Conservation (phyloP, 2,113 vertebrate genomes). For the Archilochus colubris region DNA sequence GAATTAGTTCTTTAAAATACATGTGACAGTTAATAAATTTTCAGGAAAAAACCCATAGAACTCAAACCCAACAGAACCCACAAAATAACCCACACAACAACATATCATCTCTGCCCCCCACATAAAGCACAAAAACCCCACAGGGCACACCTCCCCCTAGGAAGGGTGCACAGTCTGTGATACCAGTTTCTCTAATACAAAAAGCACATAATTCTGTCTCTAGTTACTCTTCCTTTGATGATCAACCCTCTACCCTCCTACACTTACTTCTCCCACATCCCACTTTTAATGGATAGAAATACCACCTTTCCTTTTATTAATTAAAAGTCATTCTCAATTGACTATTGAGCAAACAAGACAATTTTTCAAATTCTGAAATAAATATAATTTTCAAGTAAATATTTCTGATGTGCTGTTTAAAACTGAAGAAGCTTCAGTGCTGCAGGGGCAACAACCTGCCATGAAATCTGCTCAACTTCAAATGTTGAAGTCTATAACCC, state of each 20-base stretch:
- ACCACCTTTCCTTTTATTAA: neutral
- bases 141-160: neutral
- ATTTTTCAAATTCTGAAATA: neutral
- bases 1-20: neutral
- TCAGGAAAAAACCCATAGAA: neutral
- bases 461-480: neutral
- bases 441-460: neutral
- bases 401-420: neutral
- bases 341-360: neutral
- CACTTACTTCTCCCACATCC: neutral
- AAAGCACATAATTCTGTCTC: neutral
- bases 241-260: neutral
- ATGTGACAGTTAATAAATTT: neutral
- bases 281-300: neutral
- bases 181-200: neutral
- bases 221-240: neutral
- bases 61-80: neutral
- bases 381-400: neutral
- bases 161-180: neutral
- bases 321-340: neutral
- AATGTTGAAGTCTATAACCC: neutral
- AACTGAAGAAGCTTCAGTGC: neutral
- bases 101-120: neutral
- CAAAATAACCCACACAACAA: neutral
- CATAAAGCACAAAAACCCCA: fast-evolving